Conservation (phyloP, 2,888 invertebrate genomes). For the Notocelia uddmanniana region DNA sequence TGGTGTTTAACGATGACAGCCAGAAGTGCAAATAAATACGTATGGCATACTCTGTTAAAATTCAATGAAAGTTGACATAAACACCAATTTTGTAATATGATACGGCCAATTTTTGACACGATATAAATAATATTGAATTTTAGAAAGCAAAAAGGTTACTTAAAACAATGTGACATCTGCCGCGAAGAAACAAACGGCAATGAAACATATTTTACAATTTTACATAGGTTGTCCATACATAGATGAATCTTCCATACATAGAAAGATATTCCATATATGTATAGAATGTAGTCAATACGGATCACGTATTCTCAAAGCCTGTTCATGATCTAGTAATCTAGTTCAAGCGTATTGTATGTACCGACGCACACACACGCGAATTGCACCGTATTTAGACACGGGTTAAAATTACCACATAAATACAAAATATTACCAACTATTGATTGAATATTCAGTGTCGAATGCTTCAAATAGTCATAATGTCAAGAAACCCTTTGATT, state of each 20-base stretch:
- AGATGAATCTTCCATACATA: background rate
- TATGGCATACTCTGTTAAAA: too few species aligned
- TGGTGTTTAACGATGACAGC: background rate
- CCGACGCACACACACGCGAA: background rate
- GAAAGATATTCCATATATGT: background rate
- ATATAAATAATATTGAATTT: background rate
- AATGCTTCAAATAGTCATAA: too few species aligned
- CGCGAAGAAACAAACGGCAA: background rate
- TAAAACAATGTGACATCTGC: background rate
- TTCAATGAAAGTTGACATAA: too few species aligned
- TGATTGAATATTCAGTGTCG: too few species aligned
- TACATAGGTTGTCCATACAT: too few species aligned
- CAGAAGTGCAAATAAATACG: too few species aligned
- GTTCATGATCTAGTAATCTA: background rate
- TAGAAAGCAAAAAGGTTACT: too few species aligned
- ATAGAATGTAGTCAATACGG: background rate
- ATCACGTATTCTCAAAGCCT: background rate
- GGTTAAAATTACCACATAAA: too few species aligned
- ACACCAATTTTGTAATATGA: too few species aligned
- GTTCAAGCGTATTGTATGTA: background rate
- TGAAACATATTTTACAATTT: background rate
- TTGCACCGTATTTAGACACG: background rate
- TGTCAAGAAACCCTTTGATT: too few species aligned
- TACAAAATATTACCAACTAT: too few species aligned
- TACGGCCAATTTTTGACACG: too few species aligned